Conservation (phyloP, 2,797 vertebrate species). For the Ctenopoma kingsleyae region DNA sequence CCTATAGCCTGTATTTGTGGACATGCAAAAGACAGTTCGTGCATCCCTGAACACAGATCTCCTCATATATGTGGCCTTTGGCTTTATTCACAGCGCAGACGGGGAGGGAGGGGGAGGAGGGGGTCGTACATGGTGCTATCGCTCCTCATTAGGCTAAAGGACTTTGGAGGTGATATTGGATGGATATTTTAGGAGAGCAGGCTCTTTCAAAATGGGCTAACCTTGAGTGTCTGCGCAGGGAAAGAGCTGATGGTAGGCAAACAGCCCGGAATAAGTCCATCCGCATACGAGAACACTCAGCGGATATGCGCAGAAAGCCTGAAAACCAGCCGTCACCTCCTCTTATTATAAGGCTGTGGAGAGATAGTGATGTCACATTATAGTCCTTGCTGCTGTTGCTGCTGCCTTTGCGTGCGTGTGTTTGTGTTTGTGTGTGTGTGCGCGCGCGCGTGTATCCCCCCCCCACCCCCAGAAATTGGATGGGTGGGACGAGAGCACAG, state of each 20-base stretch:
- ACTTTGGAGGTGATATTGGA: conserved; percentile 41
- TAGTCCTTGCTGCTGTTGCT: conserved; percentile 46
- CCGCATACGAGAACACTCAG: conserved; percentile 74
- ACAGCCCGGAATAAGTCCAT: conserved; percentile 71
- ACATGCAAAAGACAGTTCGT: conserved; percentile 45
- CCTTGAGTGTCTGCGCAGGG: conserved; percentile 75
- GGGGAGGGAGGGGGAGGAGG: not conserved
- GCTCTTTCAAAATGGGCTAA: conserved; percentile 72
- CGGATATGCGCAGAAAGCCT: conserved; percentile 77
- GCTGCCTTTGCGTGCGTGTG: conserved; percentile 11
- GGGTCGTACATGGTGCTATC: conserved; percentile 26
- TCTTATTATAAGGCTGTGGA: conserved; percentile 68
- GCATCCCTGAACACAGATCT: conserved; percentile 33
- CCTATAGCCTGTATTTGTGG: conserved; percentile 48
- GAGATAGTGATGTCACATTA: conserved; percentile 80
- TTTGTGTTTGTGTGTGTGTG: not conserved
- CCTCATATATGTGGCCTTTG: conserved; percentile 35
- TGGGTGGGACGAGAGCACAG: conserved; percentile 67
- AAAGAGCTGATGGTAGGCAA: conserved; percentile 65
- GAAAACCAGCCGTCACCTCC: conserved; percentile 72
- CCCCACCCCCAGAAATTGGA: conserved; percentile 35
- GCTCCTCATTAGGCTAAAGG: conserved; percentile 25
- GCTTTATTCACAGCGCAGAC: conserved; percentile 43
- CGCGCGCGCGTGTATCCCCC: conserved; percentile 2
- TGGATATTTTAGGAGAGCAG: conserved; percentile 52